Base-by-base conservation (phyloP, 2,888 invertebrate genomes). In the Drosophila meridiana region DNA sequence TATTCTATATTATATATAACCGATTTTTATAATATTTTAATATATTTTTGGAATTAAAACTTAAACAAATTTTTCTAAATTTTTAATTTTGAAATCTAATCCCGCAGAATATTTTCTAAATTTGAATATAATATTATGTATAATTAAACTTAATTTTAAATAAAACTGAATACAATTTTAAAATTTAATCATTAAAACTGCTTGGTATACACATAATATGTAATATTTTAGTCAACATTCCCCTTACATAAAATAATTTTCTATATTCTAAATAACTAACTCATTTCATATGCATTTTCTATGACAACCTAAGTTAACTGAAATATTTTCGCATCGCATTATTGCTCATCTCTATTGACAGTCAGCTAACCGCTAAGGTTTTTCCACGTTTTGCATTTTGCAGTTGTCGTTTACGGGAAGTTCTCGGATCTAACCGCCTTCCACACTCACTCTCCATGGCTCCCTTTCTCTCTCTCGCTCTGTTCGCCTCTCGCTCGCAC, bases 351-450 rank as follows among this genome's bases (percentile, higher is more conserved):
- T 86, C 83, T 83, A 77, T 70, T 73, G 71, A 62, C 78, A 78
- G 66, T 75, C 69, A 69, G 64, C 76, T 61, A 74, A 73, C 72
- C 65, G 77, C 75, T 72, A 68, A 80, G 56, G 68, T 72, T 76
- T 78, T 71, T 71, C 78, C 82, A 83, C 86, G 83, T 82, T 84
- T 85, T 84, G 82, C 85, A 83, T 83, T 83, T 83, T 81, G 83
- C 77, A 80, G 78, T 80, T 84, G 78, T 78, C 78, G 74, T 68
- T 78, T 77, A 80, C 85, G 82, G 82, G 75, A 71, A 74, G 69
- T 59, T 57, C 65, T 72, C 67, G 69, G 65, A 71, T 74, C 78
- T 73, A 43, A 50, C 59, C 59, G 47, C 43, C 47, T 32, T 13
- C 59, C 53, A 28, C 55, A 52, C 32, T 45, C 45, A 42, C 55